phyloP scores from a whole-genome alignment of 2,888 invertebrate genomes.

The Geotrupes spiniger region DNA sequence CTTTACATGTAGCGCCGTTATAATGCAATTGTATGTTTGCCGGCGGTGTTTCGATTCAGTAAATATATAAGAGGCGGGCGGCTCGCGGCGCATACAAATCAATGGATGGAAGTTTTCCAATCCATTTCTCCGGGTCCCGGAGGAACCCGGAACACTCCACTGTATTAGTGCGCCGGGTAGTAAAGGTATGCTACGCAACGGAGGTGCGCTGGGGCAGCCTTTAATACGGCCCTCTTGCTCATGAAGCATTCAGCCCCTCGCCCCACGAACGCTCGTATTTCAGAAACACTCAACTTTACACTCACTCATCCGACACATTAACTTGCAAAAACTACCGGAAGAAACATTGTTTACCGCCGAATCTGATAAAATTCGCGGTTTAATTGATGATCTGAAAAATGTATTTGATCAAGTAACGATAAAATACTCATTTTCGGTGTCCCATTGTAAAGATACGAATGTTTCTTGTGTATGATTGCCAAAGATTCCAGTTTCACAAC shows the following conservation, averaged over 20 bases:
- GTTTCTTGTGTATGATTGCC: too few species aligned
- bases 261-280: conserved; percentile 6
- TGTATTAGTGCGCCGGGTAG: conserved; percentile 24
- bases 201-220: background rate
- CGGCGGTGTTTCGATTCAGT: conserved; percentile 29
- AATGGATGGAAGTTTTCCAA: conserved; percentile 52
- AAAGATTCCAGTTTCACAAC: too few species aligned
- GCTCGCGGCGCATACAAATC: conserved; percentile 49
- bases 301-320: conserved; percentile 7
- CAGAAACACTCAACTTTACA: conserved; percentile 8
- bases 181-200: conserved; percentile 3
- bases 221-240: background rate
- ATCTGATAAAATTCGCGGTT: too few species aligned
- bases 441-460: too few species aligned
- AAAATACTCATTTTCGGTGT: too few species aligned
- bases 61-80: conserved; percentile 39
- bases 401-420: too few species aligned
- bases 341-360: too few species aligned
- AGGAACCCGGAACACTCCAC: conserved; percentile 32
- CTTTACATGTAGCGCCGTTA: conserved; percentile 9
- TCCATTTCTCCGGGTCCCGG: conserved; percentile 45
- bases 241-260: conserved; percentile 3
- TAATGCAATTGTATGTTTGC: conserved; percentile 13
- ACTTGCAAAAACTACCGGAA: background rate
- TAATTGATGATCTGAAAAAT: too few species aligned